phyloP scores from a whole-genome alignment of 2,797 vertebrate genomes.

The Nyctibius grandis region DNA sequence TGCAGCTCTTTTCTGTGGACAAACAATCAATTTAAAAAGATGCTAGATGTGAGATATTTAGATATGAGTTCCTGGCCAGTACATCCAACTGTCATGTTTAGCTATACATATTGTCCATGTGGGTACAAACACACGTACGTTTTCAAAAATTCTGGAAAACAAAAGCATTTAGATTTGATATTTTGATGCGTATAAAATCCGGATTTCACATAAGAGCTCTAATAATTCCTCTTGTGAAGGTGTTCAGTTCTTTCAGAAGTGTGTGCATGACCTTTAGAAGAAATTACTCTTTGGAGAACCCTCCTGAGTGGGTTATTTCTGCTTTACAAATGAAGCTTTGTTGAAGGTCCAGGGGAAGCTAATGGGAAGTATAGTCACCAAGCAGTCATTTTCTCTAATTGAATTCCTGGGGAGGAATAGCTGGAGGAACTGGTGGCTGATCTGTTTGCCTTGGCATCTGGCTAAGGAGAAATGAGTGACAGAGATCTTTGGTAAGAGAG shows the following conservation, averaged over 20 bases:
- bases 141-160: neutral
- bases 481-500: neutral
- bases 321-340: neutral
- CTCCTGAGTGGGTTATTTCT: neutral
- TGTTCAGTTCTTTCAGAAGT: neutral
- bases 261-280: neutral
- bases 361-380: neutral
- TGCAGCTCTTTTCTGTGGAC: neutral
- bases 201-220: neutral
- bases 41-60: neutral
- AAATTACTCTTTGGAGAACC: neutral
- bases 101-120: rapidly evolving
- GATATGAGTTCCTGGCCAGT: neutral
- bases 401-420: neutral
- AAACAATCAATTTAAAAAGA: neutral
- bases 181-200: neutral
- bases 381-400: neutral
- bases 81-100: neutral
- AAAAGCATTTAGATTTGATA: neutral
- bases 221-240: neutral
- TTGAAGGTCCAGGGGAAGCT: neutral
- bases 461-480: neutral
- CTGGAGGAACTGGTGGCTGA: neutral
- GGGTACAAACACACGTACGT: neutral
- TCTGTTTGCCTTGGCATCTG: neutral